phyloP scores from a whole-genome alignment of 2,888 invertebrate species.

The Callosobruchus maculatus region DNA sequence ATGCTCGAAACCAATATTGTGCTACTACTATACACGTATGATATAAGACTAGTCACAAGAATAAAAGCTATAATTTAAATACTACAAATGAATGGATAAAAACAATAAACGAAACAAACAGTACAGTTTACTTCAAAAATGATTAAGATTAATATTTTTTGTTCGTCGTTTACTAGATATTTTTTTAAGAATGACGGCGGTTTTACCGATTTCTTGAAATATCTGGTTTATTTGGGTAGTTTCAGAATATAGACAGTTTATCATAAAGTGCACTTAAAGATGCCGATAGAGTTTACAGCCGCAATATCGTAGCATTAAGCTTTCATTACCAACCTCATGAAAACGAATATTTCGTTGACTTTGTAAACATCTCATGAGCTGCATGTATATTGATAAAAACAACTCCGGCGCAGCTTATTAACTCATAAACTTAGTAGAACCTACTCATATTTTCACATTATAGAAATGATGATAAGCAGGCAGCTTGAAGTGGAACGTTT shows the following conservation, averaged over 20 bases:
- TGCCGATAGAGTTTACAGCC: background rate
- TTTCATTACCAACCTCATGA: background rate
- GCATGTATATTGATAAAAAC: background rate
- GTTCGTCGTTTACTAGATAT: too few species aligned
- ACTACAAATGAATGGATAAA: too few species aligned
- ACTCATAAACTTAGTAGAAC: background rate
- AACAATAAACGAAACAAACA: too few species aligned
- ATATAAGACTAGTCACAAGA: too few species aligned
- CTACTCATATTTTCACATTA: background rate
- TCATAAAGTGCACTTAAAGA: background rate
- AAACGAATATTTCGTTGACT: background rate
- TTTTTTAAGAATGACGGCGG: too few species aligned
- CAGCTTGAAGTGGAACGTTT: background rate
- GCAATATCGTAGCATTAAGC: background rate
- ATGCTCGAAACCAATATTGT: too few species aligned
- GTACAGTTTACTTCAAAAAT: too few species aligned
- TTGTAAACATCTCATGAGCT: background rate
- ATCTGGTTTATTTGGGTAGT: background rate
- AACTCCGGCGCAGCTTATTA: background rate
- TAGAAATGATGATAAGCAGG: background rate
- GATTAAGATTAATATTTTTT: too few species aligned
- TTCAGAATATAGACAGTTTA: too few species aligned
- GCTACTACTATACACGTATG: too few species aligned
- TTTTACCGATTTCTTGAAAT: too few species aligned
- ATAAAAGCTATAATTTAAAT: too few species aligned